Percentiles rank a stretch among this genome's conserved stretches.
phyloP scores from a whole-genome alignment of 1,140 invertebrate genomes.

The Sminthurides bifidus region DNA sequence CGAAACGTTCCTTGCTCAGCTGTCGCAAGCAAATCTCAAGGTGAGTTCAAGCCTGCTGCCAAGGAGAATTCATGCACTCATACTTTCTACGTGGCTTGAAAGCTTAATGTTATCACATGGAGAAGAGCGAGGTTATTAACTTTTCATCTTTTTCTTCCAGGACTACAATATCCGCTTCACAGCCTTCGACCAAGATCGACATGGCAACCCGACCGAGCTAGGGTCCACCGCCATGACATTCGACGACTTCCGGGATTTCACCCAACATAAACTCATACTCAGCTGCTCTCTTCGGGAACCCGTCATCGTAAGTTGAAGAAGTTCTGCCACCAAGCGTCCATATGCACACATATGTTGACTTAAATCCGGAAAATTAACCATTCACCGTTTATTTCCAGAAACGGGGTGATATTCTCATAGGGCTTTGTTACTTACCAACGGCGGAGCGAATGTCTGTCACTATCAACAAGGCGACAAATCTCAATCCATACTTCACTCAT shows the following conservation, averaged over 20 bases:
- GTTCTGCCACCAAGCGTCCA: too few species aligned
- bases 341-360: not conserved
- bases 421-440: conserved; percentile 30
- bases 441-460: conserved; percentile 31
- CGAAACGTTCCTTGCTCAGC: conserved; percentile 31
- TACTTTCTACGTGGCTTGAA: not conserved
- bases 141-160: conserved; percentile 16
- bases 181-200: conserved; percentile 29
- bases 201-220: conserved; percentile 30
- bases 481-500: conserved; percentile 31
- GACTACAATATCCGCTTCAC: conserved; percentile 30
- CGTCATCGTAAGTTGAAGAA: conserved; percentile 28
- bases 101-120: not conserved
- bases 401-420: conserved; percentile 28
- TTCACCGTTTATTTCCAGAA: conserved; percentile 21
- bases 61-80: not conserved
- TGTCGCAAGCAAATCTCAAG: conserved; percentile 27
- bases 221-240: conserved; percentile 25
- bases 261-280: conserved; percentile 27
- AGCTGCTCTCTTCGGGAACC: conserved; percentile 31
- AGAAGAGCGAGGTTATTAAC: not conserved
- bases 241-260: conserved; percentile 32
- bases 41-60: conserved; percentile 10
- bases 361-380: not conserved
- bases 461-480: conserved; percentile 29